Conservation (phyloP, 2,113 vertebrate genomes). For the Equus quagga region DNA sequence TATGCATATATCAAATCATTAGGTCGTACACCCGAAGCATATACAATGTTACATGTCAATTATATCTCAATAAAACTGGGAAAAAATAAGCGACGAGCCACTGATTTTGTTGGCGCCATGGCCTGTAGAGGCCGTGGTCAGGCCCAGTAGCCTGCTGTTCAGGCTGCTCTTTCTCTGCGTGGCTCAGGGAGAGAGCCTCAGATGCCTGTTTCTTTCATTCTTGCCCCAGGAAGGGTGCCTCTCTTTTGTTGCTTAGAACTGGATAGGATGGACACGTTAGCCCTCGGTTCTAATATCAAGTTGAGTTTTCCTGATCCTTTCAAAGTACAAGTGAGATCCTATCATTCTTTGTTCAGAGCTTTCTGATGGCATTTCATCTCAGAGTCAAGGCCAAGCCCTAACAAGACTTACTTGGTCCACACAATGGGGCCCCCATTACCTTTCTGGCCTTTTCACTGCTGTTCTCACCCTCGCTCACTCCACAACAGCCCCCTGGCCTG, state of each 20-base stretch:
- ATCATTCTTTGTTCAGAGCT: not conserved
- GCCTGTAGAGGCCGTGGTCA: not conserved
- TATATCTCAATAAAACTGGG: not conserved
- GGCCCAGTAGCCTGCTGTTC: not conserved
- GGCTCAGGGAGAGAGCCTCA: not conserved
- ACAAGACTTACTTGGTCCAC: not conserved
- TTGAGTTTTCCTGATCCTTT: not conserved
- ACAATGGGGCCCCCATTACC: not conserved
- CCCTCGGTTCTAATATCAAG: not conserved
- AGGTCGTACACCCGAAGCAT: not conserved
- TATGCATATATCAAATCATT: not conserved
- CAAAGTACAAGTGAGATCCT: not conserved
- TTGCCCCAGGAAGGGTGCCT: not conserved
- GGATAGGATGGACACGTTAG: not conserved
- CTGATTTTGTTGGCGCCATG: rapidly evolving
- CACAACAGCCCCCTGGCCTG: not conserved
- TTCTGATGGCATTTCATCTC: not conserved
- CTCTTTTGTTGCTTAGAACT: not conserved
- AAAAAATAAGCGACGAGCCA: not conserved
- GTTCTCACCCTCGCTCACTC: rapidly evolving
- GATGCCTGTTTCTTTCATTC: not conserved
- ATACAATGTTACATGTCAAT: not conserved
- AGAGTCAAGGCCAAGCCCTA: not conserved
- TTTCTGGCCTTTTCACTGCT: not conserved
- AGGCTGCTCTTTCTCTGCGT: not conserved